phyloP scores from a whole-genome alignment of 2,797 vertebrate genomes.

The Agapornis canus region DNA sequence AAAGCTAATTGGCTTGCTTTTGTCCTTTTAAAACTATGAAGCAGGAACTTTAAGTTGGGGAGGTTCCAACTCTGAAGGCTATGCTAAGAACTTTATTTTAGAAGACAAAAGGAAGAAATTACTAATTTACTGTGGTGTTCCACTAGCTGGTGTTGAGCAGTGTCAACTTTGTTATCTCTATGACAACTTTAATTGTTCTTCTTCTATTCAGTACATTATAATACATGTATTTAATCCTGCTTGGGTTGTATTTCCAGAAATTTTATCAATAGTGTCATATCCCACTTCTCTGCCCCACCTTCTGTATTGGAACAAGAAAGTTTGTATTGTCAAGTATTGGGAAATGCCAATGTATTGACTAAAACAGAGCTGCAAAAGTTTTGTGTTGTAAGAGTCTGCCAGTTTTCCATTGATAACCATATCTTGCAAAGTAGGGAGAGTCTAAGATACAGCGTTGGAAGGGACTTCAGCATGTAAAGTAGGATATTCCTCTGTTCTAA shows the following conservation, averaged over 20 bases:
- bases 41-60: background rate
- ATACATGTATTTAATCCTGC: background rate
- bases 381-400: background rate
- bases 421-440: background rate
- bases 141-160: background rate
- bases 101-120: background rate
- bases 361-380: background rate
- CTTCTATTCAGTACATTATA: background rate
- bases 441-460: background rate
- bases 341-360: background rate
- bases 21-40: background rate
- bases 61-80: background rate
- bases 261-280: background rate
- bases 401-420: background rate
- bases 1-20: background rate
- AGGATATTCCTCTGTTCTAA: background rate
- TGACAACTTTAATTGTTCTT: background rate
- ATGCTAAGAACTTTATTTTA: background rate
- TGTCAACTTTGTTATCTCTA: background rate
- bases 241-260: slow-evolving; percentile 34
- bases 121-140: background rate
- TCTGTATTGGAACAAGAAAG: background rate
- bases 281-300: background rate
- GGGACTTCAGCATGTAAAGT: background rate
- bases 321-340: background rate